These are phyloP conservation scores for Thyatira batis DNA, from an alignment of 2,888 invertebrate species.

Conservation along the genomic window DNA sequence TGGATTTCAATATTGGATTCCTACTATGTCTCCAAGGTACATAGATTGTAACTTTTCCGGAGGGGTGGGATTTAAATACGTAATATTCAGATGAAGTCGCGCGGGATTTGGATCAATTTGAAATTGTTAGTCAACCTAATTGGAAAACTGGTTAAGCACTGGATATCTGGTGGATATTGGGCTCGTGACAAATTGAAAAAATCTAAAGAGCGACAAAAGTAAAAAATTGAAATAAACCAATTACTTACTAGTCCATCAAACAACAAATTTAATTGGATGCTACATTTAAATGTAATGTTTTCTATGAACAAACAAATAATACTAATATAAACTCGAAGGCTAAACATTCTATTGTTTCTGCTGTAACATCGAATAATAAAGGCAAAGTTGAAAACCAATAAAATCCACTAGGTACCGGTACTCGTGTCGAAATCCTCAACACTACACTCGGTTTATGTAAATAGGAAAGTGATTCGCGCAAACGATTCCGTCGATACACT, in stretches of 20 bases:
- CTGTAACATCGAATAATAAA: constrained; percentile 24
- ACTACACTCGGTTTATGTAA: constrained; percentile 44
- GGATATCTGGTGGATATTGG: too few relatives aligned
- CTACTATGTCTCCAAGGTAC: constrained; percentile 57
- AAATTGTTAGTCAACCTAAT: constrained; percentile 6
- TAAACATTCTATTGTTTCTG: constrained; percentile 1
- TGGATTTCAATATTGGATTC: constrained; percentile 78
- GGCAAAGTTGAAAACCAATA: constrained; percentile 40
- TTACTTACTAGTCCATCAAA: too few relatives aligned
- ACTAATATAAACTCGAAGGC: neutral
- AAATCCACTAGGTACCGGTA: constrained; percentile 31
- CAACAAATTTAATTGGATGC: too few relatives aligned
- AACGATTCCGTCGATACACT: constrained; percentile 40
- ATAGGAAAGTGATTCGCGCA: constrained; percentile 39
- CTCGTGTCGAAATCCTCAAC: constrained; percentile 18
- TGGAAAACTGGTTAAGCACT: neutral
- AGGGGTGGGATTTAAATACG: constrained; percentile 49
- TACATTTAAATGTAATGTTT: too few relatives aligned
- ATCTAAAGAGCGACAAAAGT: too few relatives aligned
- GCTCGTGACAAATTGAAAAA: too few relatives aligned
- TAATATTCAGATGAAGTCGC: constrained; percentile 23
- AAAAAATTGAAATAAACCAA: too few relatives aligned
- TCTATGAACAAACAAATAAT: too few relatives aligned
- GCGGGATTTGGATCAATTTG: constrained; percentile 24
- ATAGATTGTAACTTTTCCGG: constrained; percentile 40